phyloP scores from a whole-genome alignment of 2,113 vertebrate genomes.

The Toxostoma redivivum region DNA sequence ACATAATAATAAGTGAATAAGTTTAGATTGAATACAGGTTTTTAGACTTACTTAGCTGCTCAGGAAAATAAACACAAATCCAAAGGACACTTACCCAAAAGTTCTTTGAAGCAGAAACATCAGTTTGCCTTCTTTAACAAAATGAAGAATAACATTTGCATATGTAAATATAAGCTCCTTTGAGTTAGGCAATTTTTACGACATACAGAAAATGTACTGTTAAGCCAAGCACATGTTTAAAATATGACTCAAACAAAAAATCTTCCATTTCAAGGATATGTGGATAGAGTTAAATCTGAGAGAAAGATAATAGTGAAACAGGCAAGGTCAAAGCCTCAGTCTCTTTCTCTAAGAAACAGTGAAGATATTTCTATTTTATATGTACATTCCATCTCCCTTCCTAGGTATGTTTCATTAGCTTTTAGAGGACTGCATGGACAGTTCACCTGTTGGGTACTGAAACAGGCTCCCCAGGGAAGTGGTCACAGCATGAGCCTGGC shows the following conservation, averaged over 20 bases:
- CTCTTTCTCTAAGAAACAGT: neutral
- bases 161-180: neutral
- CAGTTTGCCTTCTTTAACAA: neutral
- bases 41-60: neutral
- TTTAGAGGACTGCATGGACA: neutral
- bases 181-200: neutral
- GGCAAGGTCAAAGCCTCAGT: neutral
- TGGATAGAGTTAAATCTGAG: neutral
- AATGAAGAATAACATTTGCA: neutral
- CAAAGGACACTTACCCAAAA: neutral
- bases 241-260: neutral
- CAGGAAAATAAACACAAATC: neutral
- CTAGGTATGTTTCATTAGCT: neutral
- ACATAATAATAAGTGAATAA: neutral
- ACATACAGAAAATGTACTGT: neutral
- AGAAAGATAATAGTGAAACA: neutral
- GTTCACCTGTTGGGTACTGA: too few species aligned
- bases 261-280: neutral
- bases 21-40: neutral
- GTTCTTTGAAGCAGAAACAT: neutral
- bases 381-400: neutral
- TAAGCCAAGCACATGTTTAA: neutral
- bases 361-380: neutral
- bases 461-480: neutral
- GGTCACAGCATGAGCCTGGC: too few species aligned